Evolutionary conservation across 2,888 invertebrate genomes (phyloP), one percentile per base, ranked within the genome.

Genomic region (Ectropis crepuscularia): DNA sequence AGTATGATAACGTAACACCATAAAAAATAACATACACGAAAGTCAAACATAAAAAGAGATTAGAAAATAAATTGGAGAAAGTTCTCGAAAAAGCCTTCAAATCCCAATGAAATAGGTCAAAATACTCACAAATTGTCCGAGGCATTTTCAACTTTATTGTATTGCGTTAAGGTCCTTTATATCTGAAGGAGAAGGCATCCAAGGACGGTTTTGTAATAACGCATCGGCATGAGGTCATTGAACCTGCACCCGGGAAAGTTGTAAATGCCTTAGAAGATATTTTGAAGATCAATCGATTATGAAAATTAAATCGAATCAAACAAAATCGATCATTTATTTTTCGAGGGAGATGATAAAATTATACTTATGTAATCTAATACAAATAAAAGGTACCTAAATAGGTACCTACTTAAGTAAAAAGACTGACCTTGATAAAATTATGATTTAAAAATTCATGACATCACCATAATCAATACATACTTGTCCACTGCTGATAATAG

Each of bases 211-310:
- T 82, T 71, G 76, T 75, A 69, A 88, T 70, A 63, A 77, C 77
- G 77, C 89, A 89, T 71, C 81, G 82, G 82, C 88, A 89, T 70
- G 86, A 77, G 66, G 85, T 86, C 76, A 79, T 69, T 68, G 80
- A 73, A 81, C 85, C 87, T 85, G 83, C 66, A 72, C 72, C 75
- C 67, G 70, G 69, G 80, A 78, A 77, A 73, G 63, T 73, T 74
- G 71, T 70, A 67, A 75, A 72, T 74, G 71, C 67, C 65, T 72
- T 76, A 70, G 65, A 69, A 57, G n/a, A 36, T 46, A 49, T 37
- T 16, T 48, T 28, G 36, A n/a, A 57, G 37, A 59, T 60, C 16
- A 28, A 28, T 28, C 16, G 16, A 28, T 28, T 28, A 28, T 28
- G 4, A 28, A 1, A 28, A 28, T 28, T 28, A 28, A 28, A 28